These are phyloP conservation scores for Euzophera pinguis DNA, from an alignment of 2,888 invertebrate genomes.

Conservation along the genomic window DNA sequence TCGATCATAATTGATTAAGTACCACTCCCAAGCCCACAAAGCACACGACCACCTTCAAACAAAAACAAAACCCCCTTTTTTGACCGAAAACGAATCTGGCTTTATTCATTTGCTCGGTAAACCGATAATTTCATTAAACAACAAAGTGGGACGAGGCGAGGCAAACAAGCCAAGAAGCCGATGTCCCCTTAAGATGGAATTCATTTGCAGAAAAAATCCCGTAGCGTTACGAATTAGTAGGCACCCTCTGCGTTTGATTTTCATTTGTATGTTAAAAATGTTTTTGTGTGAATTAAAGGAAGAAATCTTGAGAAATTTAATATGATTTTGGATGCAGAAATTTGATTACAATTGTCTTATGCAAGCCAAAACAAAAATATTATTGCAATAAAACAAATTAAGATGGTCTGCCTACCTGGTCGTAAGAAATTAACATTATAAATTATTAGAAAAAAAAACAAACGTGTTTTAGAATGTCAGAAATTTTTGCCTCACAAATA, in stretches of 20 bases:
- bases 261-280: slow-evolving; percentile 19
- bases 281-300: slow-evolving; percentile 24
- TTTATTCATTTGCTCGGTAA: slow-evolving; percentile 80
- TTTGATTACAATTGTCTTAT: not conserved
- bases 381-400: not conserved
- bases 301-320: not conserved
- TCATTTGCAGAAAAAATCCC: slow-evolving; percentile 73
- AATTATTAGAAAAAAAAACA: too few relatives aligned
- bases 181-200: slow-evolving; percentile 75
- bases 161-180: slow-evolving; percentile 78
- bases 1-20: slow-evolving; percentile 79
- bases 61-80: slow-evolving; percentile 71
- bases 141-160: slow-evolving; percentile 70
- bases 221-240: slow-evolving; percentile 55
- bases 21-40: slow-evolving; percentile 63
- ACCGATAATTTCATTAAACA: slow-evolving; percentile 81
- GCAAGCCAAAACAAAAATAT: not conserved
- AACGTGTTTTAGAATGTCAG: too few relatives aligned
- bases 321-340: not conserved
- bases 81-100: slow-evolving; percentile 74
- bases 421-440: too few relatives aligned
- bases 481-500: too few relatives aligned
- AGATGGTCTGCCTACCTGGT: not conserved
- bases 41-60: slow-evolving; percentile 54
- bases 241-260: slow-evolving; percentile 43